Conservation (phyloP, 2,113 vertebrate genomes). For the Microcebus tavaratra region DNA sequence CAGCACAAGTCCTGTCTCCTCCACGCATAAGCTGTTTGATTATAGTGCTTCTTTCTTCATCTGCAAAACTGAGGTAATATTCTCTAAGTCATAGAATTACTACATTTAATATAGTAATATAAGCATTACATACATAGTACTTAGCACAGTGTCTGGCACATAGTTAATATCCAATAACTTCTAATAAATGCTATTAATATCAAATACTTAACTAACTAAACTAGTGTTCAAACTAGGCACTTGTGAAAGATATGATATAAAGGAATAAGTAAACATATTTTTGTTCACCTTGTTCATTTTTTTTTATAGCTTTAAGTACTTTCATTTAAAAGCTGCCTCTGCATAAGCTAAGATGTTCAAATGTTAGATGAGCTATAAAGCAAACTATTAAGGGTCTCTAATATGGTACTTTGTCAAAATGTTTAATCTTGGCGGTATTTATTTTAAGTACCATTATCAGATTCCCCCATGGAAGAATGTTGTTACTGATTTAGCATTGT, state of each 20-base stretch:
- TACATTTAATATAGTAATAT: too few relatives aligned
- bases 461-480: slow-evolving; percentile 9
- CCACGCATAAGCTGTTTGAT: not conserved
- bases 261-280: not conserved
- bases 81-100: not conserved
- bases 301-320: not conserved
- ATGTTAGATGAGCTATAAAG: slow-evolving; percentile 47
- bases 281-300: not conserved
- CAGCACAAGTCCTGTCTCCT: not conserved
- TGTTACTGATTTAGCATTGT: slow-evolving; percentile 18
- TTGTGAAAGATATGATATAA: not conserved
- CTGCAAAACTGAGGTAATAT: not conserved
- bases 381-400: slow-evolving; percentile 52
- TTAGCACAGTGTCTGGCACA: not conserved
- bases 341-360: slow-evolving; percentile 8
- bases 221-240: not conserved
- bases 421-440: slow-evolving; percentile 51
- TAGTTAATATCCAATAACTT: not conserved
- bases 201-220: not conserved
- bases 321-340: slow-evolving; percentile 15
- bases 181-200: not conserved
- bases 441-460: slow-evolving; percentile 31
- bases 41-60: not conserved
- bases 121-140: not conserved
- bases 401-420: slow-evolving; percentile 55